Base-by-base conservation (phyloP, 2,797 vertebrate genomes). In the Forpus xanthops region DNA sequence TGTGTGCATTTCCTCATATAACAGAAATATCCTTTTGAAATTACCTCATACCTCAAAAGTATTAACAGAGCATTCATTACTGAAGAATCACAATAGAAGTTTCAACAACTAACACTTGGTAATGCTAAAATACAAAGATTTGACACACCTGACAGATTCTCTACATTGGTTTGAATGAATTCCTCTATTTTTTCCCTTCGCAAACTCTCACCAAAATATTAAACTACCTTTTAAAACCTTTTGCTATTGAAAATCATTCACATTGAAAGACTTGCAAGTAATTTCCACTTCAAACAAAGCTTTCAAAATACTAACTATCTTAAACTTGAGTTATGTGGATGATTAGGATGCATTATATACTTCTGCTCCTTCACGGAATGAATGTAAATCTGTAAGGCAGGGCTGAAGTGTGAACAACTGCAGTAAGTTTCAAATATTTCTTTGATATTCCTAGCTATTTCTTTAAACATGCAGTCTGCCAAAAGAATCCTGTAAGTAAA, bases 271-370 rank as follows among this genome's bases (percentile, higher is more conserved):
- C 65, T 19, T 85, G 64, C 23, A 94, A 94, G 37, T 60, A 74
- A 90, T 71, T 76, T 93, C 55, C 56, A 67, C 44, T 90, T 92
- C 88, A 82, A 94, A 81, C 14, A 93, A 82, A 79, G 28, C 55
- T 85, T 87, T 90, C 64, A 87, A 90, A 93, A 87, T 72, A 91
- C 41, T 80, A 71, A 92, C 87, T 78, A 67, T 42, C 60, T 88
- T 81, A 85, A 83, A 84, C 93, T 68, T 74, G 41, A 82, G 13
- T 74, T 95, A 66, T 49, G 42, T 68, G 55, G 37, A 92, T 76
- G 13, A 85, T 92, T 72, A 86, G 42, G 53, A 85, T 78, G 50
- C 42, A 35, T 24, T 1, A 91, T 44, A 70, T 35, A 66, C 11
- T 74, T 82, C 64, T 83, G 72, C 21, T 79, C 14, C 19, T 30